Percentiles rank a stretch among this genome's conserved stretches.
Conservation (phyloP, 2,888 invertebrate species). For the Metopia argyrocephala region DNA sequence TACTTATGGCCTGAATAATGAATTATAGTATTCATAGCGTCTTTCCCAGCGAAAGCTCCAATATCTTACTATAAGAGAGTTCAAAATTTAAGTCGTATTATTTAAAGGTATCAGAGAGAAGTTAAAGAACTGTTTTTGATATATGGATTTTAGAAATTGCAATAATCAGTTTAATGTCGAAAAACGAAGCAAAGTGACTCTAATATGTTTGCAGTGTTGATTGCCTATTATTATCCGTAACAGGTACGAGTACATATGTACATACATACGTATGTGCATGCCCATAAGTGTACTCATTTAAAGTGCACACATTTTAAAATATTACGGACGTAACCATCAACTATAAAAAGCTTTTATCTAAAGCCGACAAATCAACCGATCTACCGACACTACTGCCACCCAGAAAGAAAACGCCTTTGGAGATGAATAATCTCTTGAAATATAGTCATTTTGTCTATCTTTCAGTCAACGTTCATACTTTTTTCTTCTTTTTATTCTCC, state of each 20-base stretch:
- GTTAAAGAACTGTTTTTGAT: too few relatives aligned
- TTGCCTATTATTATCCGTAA: neutral
- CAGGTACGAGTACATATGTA: too few relatives aligned
- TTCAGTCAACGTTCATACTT: constrained; percentile 6
- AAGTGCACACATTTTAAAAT: neutral
- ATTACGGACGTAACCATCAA: constrained; percentile 47
- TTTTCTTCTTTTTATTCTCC: constrained; percentile 1
- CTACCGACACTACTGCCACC: constrained; percentile 43
- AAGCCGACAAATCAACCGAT: constrained; percentile 34
- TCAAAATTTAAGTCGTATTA: too few relatives aligned
- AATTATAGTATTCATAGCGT: too few relatives aligned
- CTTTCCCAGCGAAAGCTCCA: too few relatives aligned
- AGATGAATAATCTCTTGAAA: constrained; percentile 55
- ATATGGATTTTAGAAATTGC: too few relatives aligned
- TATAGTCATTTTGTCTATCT: constrained; percentile 60
- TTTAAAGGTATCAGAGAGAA: too few relatives aligned
- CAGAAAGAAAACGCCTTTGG: constrained; percentile 55
- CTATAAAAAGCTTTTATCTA: constrained; percentile 53
- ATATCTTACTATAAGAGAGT: too few relatives aligned
- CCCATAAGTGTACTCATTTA: neutral
- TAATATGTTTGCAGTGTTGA: too few relatives aligned
- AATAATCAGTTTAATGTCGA: too few relatives aligned
- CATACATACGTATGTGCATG: neutral
- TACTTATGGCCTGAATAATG: too few relatives aligned
- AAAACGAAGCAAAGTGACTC: too few relatives aligned